Evolutionary conservation across 2,797 vertebrate genomes (phyloP).

Genomic region (Xenopus petersii): DNA sequence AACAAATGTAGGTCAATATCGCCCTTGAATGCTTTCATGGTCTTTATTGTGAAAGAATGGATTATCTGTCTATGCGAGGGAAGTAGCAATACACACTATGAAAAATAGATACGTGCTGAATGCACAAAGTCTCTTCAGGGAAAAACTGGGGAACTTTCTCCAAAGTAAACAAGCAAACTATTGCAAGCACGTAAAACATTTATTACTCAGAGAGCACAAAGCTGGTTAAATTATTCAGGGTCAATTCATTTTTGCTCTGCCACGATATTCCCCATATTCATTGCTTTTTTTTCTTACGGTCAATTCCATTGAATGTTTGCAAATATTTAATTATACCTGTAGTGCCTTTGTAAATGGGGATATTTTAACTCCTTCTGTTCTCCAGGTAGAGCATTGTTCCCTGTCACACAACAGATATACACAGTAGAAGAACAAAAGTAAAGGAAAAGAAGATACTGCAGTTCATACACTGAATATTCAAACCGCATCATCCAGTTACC

Average conservation of each 20-base stretch:
- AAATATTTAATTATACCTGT: no score
- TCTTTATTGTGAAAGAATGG: background rate
- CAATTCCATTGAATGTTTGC: no score
- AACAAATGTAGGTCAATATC: background rate
- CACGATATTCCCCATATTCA: constrained; percentile 3
- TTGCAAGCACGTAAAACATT: constrained; percentile 11
- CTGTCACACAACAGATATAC: no score
- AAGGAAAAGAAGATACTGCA: no score
- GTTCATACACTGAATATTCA: no score
- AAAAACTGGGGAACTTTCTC: constrained; percentile 6
- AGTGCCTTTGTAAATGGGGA: no score
- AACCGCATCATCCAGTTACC: no score
- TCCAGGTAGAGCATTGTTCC: no score
- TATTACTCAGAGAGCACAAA: constrained; percentile 5
- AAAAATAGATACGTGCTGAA: constrained; percentile 7
- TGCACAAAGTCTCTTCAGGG: background rate
- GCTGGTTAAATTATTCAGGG: constrained; percentile 11
- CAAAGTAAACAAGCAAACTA: constrained; percentile 11
- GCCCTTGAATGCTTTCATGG: background rate
- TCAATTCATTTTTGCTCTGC: constrained; percentile 3
- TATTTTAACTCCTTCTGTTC: no score
- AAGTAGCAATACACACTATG: background rate
- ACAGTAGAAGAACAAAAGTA: no score
- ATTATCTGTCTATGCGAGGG: background rate
- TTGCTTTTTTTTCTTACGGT: background rate